phyloP scores from a whole-genome alignment of 2,113 vertebrate species.

The Suricata suricatta region DNA sequence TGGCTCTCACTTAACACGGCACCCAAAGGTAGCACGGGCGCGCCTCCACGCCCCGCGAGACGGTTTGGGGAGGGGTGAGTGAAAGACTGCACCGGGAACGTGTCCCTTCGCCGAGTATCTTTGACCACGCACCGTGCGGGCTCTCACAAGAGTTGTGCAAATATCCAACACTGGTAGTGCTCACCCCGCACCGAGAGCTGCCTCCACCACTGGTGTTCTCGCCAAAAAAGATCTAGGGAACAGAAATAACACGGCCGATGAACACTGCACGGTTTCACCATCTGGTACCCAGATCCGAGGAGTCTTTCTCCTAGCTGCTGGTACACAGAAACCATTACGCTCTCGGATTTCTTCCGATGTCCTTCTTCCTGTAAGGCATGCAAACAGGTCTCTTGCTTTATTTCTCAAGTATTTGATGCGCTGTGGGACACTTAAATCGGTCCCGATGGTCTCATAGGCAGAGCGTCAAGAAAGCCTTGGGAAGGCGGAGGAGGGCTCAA shows the following conservation, averaged over 20 bases:
- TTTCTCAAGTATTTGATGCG: background rate
- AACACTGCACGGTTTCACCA: no score
- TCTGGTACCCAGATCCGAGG: background rate
- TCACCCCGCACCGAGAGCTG: background rate
- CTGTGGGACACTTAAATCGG: background rate
- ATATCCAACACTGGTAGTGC: background rate
- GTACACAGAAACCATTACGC: background rate
- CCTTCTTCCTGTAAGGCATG: background rate
- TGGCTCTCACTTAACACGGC: background rate
- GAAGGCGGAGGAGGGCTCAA: background rate
- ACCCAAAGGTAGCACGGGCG: accelerated
- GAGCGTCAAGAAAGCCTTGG: background rate
- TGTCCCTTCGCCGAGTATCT: no score
- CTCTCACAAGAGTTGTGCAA: background rate
- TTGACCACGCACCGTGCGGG: background rate
- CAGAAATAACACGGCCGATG: background rate
- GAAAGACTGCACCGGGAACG: accelerated
- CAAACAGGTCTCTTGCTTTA: background rate
- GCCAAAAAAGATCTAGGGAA: background rate
- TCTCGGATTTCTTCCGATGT: no score
- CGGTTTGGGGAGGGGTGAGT: no score
- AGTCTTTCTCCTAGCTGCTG: background rate
- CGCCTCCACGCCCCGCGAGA: accelerated
- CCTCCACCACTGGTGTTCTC: background rate
- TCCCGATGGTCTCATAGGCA: background rate